Evolutionary conservation across 2,113 vertebrate genomes (phyloP).

Genomic region (Synodontis membranacea): DNA sequence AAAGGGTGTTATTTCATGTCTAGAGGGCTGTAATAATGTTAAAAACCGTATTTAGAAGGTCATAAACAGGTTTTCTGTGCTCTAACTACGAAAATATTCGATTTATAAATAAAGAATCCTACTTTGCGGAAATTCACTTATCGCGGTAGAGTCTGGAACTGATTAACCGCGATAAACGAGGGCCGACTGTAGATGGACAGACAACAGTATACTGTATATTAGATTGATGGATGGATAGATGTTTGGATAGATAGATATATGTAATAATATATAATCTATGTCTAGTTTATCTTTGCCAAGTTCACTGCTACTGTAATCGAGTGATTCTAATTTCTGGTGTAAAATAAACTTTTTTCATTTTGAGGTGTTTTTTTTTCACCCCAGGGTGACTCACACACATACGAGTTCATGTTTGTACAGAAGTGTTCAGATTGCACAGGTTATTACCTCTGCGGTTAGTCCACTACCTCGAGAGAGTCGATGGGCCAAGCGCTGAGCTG

Average conservation of each 20-base stretch:
- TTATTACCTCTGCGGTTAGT: slow-evolving; percentile 10
- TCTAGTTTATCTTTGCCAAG: background rate
- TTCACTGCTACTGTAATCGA: background rate
- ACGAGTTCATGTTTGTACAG: background rate
- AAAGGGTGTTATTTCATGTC: too few species aligned
- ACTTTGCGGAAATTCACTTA: too few species aligned
- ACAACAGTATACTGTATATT: too few species aligned
- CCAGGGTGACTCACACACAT: background rate
- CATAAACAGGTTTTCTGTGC: too few species aligned
- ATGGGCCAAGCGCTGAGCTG: background rate
- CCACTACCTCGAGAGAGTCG: background rate
- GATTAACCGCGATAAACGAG: too few species aligned
- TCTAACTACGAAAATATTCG: too few species aligned
- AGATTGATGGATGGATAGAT: too few species aligned
- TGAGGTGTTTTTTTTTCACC: background rate
- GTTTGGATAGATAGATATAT: background rate
- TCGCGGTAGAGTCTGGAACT: too few species aligned
- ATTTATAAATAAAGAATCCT: too few species aligned
- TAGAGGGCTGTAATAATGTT: too few species aligned
- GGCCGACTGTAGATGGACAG: too few species aligned
- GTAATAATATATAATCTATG: background rate
- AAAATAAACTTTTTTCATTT: background rate
- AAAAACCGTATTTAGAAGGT: too few species aligned
- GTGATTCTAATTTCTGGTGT: background rate
- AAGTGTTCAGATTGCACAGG: background rate